Conservation (phyloP, 2,113 vertebrate genomes). For the Steatornis caripensis region DNA sequence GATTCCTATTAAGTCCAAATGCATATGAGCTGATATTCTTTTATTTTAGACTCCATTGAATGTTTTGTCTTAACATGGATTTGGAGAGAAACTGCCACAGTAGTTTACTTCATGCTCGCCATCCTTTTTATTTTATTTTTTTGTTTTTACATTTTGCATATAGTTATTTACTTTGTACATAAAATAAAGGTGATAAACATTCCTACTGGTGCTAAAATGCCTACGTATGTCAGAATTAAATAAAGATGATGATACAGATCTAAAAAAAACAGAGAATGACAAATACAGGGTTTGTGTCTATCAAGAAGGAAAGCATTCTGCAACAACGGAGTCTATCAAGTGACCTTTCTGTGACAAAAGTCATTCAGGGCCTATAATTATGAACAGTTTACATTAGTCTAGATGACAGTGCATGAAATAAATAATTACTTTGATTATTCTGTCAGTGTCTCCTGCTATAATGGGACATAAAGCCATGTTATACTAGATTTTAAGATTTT, state of each 20-base stretch:
- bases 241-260: background rate
- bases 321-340: background rate
- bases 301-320: background rate
- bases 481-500: background rate
- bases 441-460: background rate
- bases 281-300: background rate
- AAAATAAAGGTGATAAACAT: background rate
- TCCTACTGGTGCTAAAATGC: background rate
- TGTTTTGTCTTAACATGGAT: background rate
- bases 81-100: background rate
- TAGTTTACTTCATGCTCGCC: background rate
- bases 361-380: background rate
- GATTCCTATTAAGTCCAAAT: background rate
- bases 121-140: background rate
- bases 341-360: background rate
- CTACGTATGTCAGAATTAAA: background rate
- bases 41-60: background rate
- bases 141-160: background rate
- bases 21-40: background rate
- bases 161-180: background rate
- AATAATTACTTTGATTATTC: background rate
- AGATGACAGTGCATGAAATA: background rate
- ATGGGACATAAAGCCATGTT: background rate
- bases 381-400: background rate
- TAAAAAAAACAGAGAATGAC: background rate